Evolutionary conservation across 2,113 vertebrate species (phyloP).

Genomic region (Strix uralensis): DNA sequence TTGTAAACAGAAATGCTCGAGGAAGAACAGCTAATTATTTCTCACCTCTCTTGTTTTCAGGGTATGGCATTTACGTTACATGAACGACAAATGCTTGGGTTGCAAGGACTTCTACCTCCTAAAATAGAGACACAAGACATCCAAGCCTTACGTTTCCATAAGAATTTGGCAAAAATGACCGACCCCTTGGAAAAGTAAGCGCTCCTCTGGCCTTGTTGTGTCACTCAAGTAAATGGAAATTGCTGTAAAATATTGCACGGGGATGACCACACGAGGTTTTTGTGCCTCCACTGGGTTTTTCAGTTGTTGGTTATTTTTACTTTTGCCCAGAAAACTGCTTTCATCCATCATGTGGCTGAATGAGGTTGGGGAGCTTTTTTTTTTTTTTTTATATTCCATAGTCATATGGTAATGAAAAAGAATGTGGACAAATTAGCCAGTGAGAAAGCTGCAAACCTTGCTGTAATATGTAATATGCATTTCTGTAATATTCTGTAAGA

Average conservation of each 20-base stretch:
- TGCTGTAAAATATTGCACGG: rapidly evolving
- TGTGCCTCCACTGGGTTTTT: rapidly evolving
- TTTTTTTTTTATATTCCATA: rapidly evolving
- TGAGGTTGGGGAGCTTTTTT: not conserved
- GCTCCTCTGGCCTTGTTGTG: not conserved
- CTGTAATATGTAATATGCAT: rapidly evolving
- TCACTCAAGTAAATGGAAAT: rapidly evolving
- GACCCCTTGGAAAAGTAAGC: slow-evolving; percentile 92
- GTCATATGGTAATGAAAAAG: not conserved
- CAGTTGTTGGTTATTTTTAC: not conserved
- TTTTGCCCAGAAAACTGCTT: not conserved
- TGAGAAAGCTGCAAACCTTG: not conserved
- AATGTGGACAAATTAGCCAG: not conserved
- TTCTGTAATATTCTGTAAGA: not conserved
- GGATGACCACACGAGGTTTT: not conserved
- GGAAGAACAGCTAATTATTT: rapidly evolving
- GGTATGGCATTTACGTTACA: slow-evolving; percentile 95
- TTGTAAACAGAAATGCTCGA: not conserved
- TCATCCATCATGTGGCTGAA: rapidly evolving
- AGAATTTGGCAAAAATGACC: slow-evolving; percentile 87
- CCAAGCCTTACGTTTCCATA: slow-evolving; percentile 93
- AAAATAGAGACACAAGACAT: slow-evolving; percentile 96
- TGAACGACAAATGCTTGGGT: slow-evolving; percentile 91
- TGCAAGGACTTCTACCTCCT: slow-evolving; percentile 93
- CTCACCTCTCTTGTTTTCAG: slow-evolving; percentile 61